phyloP scores from a whole-genome alignment of 1,140 invertebrate species.

The Hyles vespertilio region DNA sequence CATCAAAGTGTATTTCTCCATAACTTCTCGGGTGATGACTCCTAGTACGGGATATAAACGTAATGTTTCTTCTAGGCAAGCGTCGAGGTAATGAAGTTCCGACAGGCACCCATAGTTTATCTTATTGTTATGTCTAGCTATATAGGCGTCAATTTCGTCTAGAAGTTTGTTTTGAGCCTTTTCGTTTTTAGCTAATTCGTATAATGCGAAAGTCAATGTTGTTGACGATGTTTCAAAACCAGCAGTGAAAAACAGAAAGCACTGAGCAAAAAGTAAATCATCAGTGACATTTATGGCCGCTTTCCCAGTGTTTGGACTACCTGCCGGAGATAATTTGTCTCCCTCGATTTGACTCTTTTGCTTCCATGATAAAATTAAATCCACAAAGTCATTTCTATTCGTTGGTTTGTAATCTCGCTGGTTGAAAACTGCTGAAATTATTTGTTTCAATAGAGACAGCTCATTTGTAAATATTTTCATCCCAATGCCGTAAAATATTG shows the following conservation, averaged over 20 bases:
- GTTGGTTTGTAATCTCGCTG: conserved; percentile 26
- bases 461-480: conserved; percentile 28
- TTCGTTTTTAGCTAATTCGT: conserved; percentile 76
- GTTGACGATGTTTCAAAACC: conserved; percentile 63
- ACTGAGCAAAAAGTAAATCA: conserved; percentile 50
- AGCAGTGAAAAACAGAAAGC: conserved; percentile 42
- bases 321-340: conserved; percentile 28
- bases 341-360: conserved; percentile 28
- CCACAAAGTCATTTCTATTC: conserved; percentile 38
- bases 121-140: conserved; percentile 48
- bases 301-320: conserved; percentile 21
- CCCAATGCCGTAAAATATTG: conserved; percentile 30
- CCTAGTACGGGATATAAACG: conserved; percentile 51
- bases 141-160: conserved; percentile 74
- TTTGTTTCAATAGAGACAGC: conserved; percentile 31
- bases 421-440: conserved; percentile 34
- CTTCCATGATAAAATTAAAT: conserved; percentile 35
- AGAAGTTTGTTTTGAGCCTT: conserved; percentile 75
- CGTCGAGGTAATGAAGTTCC: conserved; percentile 51
- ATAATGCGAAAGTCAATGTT: conserved; percentile 74
- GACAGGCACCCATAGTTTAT: conserved; percentile 56
- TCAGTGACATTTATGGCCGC: conserved; percentile 26
- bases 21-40: conserved; percentile 35
- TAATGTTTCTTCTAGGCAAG: conserved; percentile 44
- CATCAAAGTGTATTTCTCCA: conserved; percentile 60